Conservation (phyloP, 1,140 invertebrate genomes). For the Ceratoteleas bidentatus region DNA sequence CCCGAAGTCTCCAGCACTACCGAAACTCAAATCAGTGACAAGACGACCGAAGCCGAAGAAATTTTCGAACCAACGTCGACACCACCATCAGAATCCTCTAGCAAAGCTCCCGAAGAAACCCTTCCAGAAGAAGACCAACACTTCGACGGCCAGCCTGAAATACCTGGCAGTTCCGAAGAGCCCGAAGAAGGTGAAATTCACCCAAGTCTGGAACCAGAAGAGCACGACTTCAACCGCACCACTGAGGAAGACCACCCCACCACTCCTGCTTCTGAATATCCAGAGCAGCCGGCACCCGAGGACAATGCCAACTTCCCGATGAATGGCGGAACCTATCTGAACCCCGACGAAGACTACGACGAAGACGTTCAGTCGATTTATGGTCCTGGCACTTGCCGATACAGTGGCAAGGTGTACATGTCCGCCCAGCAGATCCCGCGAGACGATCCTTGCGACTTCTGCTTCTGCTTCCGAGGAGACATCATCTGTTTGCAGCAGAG, state of each 20-base stretch:
- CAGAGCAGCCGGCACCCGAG: conserved; percentile 70
- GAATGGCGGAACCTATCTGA: conserved; percentile 70
- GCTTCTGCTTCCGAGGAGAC: conserved; percentile 97
- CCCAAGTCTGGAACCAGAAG: conserved; percentile 56
- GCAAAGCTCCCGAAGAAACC: conserved; percentile 45
- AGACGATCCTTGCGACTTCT: conserved; percentile 97
- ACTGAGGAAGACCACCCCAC: conserved; percentile 46
- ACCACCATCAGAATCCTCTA: conserved; percentile 34
- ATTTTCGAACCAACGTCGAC: conserved; percentile 32
- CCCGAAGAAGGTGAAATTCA: conserved; percentile 61
- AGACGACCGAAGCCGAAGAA: conserved; percentile 44
- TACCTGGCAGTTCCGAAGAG: conserved; percentile 48
- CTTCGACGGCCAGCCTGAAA: conserved; percentile 54
- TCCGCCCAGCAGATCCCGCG: conserved; percentile 96
- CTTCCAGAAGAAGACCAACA: conserved; percentile 64
- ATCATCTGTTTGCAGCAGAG: conserved; percentile 97
- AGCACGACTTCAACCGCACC: conserved; percentile 53
- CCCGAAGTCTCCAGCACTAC: conserved; percentile 8
- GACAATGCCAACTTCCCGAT: conserved; percentile 76
- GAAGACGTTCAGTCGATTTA: conserved; percentile 88
- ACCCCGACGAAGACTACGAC: conserved; percentile 84
- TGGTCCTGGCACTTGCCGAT: conserved; percentile 93
- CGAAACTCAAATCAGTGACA: conserved; percentile 48
- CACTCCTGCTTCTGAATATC: conserved; percentile 66
- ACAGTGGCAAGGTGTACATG: conserved; percentile 94